Evolutionary conservation across 2,888 invertebrate species (phyloP).

Genomic region (Aporophyla lueneburgensis): DNA sequence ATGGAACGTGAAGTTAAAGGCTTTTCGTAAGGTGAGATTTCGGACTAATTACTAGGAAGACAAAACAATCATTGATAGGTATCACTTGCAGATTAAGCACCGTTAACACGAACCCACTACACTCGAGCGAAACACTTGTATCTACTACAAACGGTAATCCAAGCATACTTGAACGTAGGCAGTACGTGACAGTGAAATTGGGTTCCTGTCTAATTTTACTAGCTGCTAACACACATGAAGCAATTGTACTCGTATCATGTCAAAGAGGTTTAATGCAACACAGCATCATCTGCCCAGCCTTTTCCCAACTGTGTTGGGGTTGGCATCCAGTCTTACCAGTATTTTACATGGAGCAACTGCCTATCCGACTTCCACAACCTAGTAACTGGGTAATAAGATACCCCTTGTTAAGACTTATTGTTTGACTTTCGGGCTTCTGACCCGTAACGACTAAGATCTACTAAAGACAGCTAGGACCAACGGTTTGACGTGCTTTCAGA

Average conservation of each 20-base stretch:
- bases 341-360: no score
- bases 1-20: not conserved
- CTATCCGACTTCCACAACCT: no score
- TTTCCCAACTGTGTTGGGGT: no score
- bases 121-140: slow-evolving; percentile 9
- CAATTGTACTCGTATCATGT: not conserved
- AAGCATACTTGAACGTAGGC: slow-evolving; percentile 18
- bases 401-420: no score
- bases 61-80: slow-evolving; percentile 18
- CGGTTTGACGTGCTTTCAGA: no score
- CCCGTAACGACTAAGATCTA: no score
- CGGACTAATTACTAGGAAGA: not conserved
- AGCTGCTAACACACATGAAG: not conserved
- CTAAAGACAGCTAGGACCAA: no score
- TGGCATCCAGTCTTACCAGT: no score
- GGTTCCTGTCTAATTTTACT: slow-evolving; percentile 3
- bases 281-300: no score
- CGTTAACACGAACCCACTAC: slow-evolving; percentile 10
- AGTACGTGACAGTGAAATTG: slow-evolving; percentile 18
- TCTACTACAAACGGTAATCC: slow-evolving; percentile 31
- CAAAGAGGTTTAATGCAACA: not conserved
- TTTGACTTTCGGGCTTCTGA: no score
- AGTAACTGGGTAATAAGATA: no score
- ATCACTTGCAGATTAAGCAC: slow-evolving; percentile 13
- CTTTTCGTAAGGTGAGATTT: slow-evolving; percentile 17